Evolutionary conservation across 2,113 vertebrate species (phyloP).

Genomic region (Leptodactylus fuscus): DNA sequence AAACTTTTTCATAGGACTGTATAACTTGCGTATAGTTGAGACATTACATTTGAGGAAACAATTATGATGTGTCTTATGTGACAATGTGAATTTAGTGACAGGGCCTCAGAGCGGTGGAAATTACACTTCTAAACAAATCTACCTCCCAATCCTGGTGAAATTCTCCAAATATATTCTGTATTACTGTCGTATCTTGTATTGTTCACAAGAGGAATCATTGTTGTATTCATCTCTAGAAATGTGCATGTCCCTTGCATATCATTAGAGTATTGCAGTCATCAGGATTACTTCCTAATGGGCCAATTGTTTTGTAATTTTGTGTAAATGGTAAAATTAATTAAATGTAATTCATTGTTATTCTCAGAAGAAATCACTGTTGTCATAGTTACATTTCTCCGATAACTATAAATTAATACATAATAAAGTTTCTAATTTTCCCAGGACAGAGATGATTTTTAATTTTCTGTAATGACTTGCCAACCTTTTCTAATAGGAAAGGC

Average conservation of each 20-base stretch:
- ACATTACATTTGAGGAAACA: too few species aligned
- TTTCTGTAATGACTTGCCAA: background rate
- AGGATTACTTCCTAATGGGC: background rate
- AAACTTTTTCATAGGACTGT: too few species aligned
- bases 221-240: background rate
- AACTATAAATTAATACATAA: background rate
- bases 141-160: background rate
- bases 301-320: background rate
- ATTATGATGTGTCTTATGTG: too few species aligned
- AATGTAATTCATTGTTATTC: background rate
- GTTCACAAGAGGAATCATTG: background rate
- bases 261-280: background rate
- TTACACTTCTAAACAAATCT: too few species aligned
- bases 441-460: background rate
- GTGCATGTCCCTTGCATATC: background rate
- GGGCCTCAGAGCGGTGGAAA: too few species aligned
- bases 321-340: background rate
- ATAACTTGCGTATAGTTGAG: too few species aligned
- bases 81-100: too few species aligned
- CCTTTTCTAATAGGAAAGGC: too few species aligned
- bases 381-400: background rate
- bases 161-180: background rate
- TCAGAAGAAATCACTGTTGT: background rate
- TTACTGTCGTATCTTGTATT: background rate
- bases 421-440: background rate